Conservation (phyloP, 2,888 invertebrate species). For the Xanthia icteritia region DNA sequence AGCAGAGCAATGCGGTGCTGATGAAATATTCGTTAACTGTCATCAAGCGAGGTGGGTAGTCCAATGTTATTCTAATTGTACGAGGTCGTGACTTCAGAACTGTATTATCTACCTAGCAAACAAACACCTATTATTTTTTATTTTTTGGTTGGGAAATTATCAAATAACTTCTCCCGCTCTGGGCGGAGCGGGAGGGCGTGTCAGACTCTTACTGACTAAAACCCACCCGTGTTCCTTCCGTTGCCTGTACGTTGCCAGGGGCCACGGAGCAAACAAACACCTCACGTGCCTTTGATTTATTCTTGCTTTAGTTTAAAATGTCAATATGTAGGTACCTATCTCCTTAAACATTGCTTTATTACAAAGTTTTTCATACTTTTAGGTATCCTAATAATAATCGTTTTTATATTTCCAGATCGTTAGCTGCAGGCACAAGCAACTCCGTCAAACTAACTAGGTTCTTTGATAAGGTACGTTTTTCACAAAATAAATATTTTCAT, state of each 20-base stretch:
- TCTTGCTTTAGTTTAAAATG: neutral
- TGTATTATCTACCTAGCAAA: neutral
- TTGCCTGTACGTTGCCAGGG: too few species aligned
- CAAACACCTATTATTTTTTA: too few species aligned
- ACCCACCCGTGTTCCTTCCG: too few species aligned
- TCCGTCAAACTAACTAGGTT: conserved; percentile 98
- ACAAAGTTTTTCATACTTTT: neutral
- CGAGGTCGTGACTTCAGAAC: neutral
- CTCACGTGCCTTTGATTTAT: neutral
- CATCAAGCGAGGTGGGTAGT: conserved; percentile 87
- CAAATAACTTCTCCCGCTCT: too few species aligned
- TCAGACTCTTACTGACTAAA: too few species aligned
- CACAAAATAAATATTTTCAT: neutral
- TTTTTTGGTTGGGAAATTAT: too few species aligned
- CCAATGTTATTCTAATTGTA: neutral
- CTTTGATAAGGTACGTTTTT: conserved; percentile 94
- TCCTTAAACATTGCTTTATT: too few species aligned
- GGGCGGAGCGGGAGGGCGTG: too few species aligned
- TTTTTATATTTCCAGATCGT: conserved; percentile 90
- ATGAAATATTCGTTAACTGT: conserved; percentile 96
- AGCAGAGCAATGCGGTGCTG: conserved; percentile 97
- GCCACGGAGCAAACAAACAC: neutral
- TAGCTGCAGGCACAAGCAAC: conserved; percentile 98
- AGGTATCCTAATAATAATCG: neutral
- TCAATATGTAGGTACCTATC: neutral